A percentile compares a stretch with the other conserved stretches of the same genome.
phyloP scores from a whole-genome alignment of 2,797 vertebrate genomes.

The Cygnus olor region DNA sequence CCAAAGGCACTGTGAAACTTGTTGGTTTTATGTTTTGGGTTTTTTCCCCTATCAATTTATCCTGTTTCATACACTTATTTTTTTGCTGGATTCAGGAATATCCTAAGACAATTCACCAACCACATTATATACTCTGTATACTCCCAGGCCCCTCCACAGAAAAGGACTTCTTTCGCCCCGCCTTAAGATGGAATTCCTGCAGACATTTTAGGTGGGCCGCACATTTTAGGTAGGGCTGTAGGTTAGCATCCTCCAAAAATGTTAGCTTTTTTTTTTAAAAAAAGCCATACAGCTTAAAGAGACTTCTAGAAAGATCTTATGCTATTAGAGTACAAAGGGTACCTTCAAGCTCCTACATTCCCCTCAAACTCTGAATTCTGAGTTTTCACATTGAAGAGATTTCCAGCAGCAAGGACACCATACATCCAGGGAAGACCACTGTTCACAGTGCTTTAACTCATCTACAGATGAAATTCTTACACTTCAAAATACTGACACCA shows the following conservation, averaged over 20 bases:
- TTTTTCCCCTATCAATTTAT: background rate
- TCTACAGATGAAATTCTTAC: background rate
- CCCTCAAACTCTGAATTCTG: background rate
- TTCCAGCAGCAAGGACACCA: background rate
- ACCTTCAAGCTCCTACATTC: background rate
- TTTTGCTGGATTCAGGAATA: background rate
- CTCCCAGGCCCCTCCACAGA: background rate
- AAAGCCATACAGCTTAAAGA: background rate
- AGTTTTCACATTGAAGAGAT: background rate
- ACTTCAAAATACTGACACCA: background rate
- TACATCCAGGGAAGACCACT: background rate
- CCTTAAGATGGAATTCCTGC: background rate
- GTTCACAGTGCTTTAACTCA: background rate
- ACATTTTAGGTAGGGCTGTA: background rate
- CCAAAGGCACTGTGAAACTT: background rate
- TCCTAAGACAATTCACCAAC: background rate
- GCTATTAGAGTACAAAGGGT: background rate
- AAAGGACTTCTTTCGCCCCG: fast-evolving
- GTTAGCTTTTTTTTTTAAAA: background rate
- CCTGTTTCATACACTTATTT: background rate
- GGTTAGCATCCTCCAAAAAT: background rate
- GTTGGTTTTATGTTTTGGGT: background rate
- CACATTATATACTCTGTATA: background rate
- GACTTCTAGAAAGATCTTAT: background rate
- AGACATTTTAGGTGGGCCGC: background rate